phyloP scores from a whole-genome alignment of 2,797 vertebrate species.

The Varecia variegata region DNA sequence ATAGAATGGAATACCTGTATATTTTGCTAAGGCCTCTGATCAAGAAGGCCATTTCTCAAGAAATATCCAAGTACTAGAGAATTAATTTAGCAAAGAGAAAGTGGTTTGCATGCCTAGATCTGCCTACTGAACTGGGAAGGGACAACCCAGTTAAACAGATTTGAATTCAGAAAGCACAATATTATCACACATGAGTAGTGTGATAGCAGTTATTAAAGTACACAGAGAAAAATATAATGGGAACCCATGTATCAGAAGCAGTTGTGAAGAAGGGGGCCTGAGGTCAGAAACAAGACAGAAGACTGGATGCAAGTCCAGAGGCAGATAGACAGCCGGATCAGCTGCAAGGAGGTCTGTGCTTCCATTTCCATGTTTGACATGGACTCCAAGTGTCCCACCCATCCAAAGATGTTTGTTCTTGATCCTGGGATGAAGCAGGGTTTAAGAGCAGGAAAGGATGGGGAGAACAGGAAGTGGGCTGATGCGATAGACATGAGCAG shows the following conservation, averaged over 20 bases:
- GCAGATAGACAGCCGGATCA: background rate
- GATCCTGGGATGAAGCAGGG: background rate
- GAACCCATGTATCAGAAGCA: background rate
- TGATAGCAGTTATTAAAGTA: background rate
- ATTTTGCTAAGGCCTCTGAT: background rate
- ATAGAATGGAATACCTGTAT: background rate
- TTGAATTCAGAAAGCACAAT: background rate
- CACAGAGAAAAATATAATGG: background rate
- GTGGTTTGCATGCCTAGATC: background rate
- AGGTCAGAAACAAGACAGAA: background rate
- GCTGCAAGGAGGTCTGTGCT: background rate
- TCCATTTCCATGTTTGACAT: background rate
- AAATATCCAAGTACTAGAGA: background rate
- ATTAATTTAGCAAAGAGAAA: background rate
- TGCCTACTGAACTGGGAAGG: background rate
- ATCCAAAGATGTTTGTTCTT: background rate
- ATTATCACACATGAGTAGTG: background rate
- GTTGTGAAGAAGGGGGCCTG: background rate
- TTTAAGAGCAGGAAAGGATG: background rate
- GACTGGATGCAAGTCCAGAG: background rate
- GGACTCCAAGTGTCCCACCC: background rate
- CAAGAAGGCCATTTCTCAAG: background rate
- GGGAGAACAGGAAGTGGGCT: background rate
- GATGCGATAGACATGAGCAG: background rate
- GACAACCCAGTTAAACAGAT: background rate